phyloP scores from a whole-genome alignment of 2,113 vertebrate genomes.

The Tetrao urogallus region DNA sequence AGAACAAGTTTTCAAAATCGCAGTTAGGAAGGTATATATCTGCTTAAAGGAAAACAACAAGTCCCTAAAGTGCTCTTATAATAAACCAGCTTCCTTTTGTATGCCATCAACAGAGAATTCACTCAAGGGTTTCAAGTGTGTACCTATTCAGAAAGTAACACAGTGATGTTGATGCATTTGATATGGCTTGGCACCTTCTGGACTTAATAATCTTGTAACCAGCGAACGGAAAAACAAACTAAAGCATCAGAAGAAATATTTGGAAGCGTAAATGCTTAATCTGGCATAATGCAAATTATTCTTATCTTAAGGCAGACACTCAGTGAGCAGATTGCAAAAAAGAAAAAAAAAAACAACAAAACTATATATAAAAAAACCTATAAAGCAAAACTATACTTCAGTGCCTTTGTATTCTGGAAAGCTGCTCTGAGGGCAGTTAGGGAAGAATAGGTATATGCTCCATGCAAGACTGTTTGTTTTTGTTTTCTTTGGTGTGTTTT shows the following conservation, averaged over 20 bases:
- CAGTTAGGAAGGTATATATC: neutral
- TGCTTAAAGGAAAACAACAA: neutral
- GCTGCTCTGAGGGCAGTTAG: neutral
- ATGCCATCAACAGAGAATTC: neutral
- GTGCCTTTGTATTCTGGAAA: neutral
- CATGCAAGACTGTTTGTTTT: fast-evolving
- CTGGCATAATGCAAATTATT: neutral
- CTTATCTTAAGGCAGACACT: neutral
- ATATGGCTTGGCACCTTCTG: neutral
- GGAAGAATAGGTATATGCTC: neutral
- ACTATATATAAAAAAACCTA: too few species aligned
- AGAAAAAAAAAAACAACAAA: too few species aligned
- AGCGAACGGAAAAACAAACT: neutral
- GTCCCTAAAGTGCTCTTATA: neutral
- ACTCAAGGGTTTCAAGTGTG: neutral
- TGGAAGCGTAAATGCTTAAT: neutral
- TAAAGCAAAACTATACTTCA: neutral
- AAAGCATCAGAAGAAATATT: neutral
- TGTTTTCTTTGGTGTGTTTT: neutral
- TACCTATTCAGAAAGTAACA: neutral
- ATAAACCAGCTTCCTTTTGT: neutral
- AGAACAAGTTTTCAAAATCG: neutral
- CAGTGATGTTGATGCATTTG: neutral
- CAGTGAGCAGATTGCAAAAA: neutral
- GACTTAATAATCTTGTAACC: neutral